Percentiles rank a stretch among this genome's conserved stretches.
These are phyloP conservation scores for Setophaga kirtlandii DNA, from an alignment of 2,113 vertebrate species.

Conservation along the genomic window DNA sequence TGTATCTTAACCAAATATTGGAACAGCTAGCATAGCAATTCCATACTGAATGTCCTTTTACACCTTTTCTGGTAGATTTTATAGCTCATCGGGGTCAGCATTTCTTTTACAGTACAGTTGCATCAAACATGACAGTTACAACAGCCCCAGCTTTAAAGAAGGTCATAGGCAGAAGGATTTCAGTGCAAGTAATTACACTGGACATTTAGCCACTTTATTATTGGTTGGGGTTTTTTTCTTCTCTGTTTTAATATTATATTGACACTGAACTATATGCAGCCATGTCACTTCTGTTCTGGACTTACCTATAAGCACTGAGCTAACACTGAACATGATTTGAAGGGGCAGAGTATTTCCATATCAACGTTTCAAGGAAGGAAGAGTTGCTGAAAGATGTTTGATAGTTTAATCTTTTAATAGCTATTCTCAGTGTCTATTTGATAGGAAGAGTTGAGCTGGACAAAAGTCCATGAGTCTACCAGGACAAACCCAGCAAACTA, in stretches of 20 bases:
- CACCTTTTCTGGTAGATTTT: neutral
- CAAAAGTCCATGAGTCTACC: neutral
- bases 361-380: neutral
- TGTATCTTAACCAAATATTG: neutral
- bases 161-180: neutral
- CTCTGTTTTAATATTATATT: neutral
- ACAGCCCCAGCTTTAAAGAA: neutral
- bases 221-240: rapidly evolving
- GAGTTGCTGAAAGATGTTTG: neutral
- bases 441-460: neutral
- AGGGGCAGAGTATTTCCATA: neutral
- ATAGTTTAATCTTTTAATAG: neutral
- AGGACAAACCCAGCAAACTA: neutral
- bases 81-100: neutral
- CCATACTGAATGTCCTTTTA: neutral
- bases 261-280: neutral
- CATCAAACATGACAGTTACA: neutral
- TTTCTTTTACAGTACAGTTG: neutral
- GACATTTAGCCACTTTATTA: neutral
- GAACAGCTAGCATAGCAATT: neutral
- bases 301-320: neutral
- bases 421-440: neutral
- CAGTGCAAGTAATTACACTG: neutral
- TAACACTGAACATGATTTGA: neutral
- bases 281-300: neutral